Base-by-base conservation (phyloP, 2,888 invertebrate genomes). In the Falcaria lacertinaria region DNA sequence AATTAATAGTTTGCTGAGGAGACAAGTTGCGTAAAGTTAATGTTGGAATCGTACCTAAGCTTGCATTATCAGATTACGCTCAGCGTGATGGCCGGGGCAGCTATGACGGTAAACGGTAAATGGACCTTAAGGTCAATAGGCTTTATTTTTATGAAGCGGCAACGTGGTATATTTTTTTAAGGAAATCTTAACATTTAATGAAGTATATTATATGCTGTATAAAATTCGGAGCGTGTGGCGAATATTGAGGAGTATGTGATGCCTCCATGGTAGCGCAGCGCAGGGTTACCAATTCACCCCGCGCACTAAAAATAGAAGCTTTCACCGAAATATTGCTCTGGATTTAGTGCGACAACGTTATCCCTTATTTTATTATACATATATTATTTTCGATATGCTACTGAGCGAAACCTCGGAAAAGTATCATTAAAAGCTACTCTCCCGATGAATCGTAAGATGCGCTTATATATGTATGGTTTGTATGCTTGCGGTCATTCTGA, bases 231-330 rank as follows among this genome's bases (percentile, higher is more conserved):
- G 28, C 15, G 39, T 38, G 44, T 35, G 41, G 42, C 1, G 7
- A 11, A 28, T 1, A 28, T 19, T 19, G 3, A 6, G 6, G 6
- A 19, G 4, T 6, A 4, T 28, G 28, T 11, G 28, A 11, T 11
- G 28, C 11, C 22, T 22, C 7, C 22, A 3, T 3, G 11, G 28
- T 6, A 19, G 6, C n/a, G 19, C 19, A 48, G 56, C 52, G 48
- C 61, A 51, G 57, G 54, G 48, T 51, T 50, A 46, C 47, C 54
- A 57, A n/a, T 60, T 55, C 59, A 53, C 39, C 55, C 61, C 3
- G 11, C 11, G 11, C 28, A 28, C 28, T 70, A 70, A 69, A 72
- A 73, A 75, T 72, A 76, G 69, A 73, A 59, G 60, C 65, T 69
- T 70, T 72, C 64, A 64, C 69, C 64, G 54, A 45, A 52, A 58